Conservation (phyloP, 37 sponge, comb jelly and placozoan species). For the Dysidea cf. avara region DNA sequence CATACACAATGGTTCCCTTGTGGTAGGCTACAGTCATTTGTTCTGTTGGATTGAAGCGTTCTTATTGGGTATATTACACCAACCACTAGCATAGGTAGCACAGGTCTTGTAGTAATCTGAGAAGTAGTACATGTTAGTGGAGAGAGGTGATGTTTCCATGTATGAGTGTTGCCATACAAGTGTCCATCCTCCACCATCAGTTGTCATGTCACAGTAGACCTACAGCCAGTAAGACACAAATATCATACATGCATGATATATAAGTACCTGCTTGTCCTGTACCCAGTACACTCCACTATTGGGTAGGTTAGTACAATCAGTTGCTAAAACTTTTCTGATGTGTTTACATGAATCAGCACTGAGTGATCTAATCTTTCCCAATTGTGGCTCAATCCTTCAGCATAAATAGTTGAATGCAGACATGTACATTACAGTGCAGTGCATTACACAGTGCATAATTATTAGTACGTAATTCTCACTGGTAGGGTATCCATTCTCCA, state of each 20-base stretch:
- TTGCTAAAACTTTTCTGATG: conserved; percentile 24
- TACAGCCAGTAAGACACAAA: not conserved
- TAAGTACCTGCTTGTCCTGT: conserved; percentile 23
- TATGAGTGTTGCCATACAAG: conserved; percentile 35
- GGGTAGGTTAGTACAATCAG: conserved; percentile 7
- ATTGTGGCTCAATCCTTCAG: no score
- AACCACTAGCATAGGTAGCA: conserved; percentile 1
- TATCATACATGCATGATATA: no score
- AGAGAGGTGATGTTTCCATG: conserved; percentile 9
- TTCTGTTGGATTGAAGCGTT: no score
- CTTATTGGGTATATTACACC: conserved; percentile 24
- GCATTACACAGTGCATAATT: not conserved
- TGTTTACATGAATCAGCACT: conserved; percentile 28
- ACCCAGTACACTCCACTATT: conserved; percentile 31
- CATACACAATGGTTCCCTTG: no score
- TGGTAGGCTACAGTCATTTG: no score
- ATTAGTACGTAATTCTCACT: conserved; percentile 3
- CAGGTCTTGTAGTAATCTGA: conserved; percentile 15
- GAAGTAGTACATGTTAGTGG: conserved; percentile 35
- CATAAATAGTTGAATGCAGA: no score
- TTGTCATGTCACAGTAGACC: conserved; percentile 34
- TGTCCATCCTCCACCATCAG: conserved; percentile 33
- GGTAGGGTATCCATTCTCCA: conserved; percentile 22
- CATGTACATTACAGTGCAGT: not conserved
- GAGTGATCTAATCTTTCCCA: conserved; percentile 2